Base-by-base conservation (phyloP, 1,140 invertebrate genomes). In the Eueides isabella region DNA sequence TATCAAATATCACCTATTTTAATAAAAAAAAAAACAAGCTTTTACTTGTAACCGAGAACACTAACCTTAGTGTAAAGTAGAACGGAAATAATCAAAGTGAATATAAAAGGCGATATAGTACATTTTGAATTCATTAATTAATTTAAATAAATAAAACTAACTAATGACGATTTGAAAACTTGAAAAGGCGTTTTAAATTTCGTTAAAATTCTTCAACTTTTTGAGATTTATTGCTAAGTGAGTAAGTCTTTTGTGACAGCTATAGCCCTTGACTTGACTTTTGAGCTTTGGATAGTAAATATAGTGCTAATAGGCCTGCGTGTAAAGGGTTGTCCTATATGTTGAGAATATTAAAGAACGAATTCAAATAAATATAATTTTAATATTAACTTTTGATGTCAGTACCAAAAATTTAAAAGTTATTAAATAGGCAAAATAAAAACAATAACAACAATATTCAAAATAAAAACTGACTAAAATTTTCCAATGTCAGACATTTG, bases 1-100 rank as follows among this genome's bases (percentile, higher is more conserved):
- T 67, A 28, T 61, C 67, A 33, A 35, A 69, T 69, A 61, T 48
- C 48, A 48, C 16, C 12, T 35, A 68, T 68, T 61, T 61, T 35
- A 11, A 26, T 69, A 61, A 61, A 68, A 26, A 33, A 23, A 61
- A 69, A 61, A 69, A 69, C 48, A 35, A 61, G 48, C 63, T 71
- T 63, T 71, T 71, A 28, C 26, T 64, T 41, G 44, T 16, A 28
- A 48, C 31, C 30, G 33, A 69, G 48, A 69, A 67, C 44, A 69
- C 48, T 55, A 55, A 19, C 19, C 48, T 55, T 55, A 28, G 44
- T 61, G 62, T 65, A 65, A 69, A 69, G 35, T 69, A 26, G 72
- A 74, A 55, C 72, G 72, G 72, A 74, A 64, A 69, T 70, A 74
- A 71, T 71, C 62, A 71, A 71, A 23, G 61, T 74, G 29, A 74